phyloP scores from a whole-genome alignment of 2,888 invertebrate genomes.

The Ctena decussata region DNA sequence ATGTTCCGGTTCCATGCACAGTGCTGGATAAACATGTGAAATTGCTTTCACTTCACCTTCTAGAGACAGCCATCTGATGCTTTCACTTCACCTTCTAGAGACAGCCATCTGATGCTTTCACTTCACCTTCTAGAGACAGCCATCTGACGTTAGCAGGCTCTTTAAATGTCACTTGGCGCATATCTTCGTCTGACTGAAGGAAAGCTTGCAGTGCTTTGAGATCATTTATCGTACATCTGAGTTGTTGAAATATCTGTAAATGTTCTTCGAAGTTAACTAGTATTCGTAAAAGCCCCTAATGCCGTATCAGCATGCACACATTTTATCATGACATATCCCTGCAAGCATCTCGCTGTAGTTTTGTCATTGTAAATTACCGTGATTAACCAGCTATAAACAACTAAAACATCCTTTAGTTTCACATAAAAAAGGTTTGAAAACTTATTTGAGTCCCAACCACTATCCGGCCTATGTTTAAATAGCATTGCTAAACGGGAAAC shows the following conservation, averaged over 20 bases:
- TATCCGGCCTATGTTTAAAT: too few species aligned
- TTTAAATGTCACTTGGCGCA: slow-evolving; percentile 36
- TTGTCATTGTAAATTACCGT: too few species aligned
- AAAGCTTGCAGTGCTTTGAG: slow-evolving; percentile 19
- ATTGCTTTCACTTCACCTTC: slow-evolving; percentile 42
- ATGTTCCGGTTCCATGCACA: slow-evolving; percentile 15
- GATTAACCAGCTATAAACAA: too few species aligned
- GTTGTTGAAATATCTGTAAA: slow-evolving; percentile 44
- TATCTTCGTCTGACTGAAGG: slow-evolving; percentile 4
- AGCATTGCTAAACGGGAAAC: too few species aligned
- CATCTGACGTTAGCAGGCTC: slow-evolving; percentile 50
- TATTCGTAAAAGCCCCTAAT: slow-evolving; percentile 24
- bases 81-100: slow-evolving; percentile 36
- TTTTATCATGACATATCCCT: too few species aligned
- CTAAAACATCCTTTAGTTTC: too few species aligned
- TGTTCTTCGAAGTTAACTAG: slow-evolving; percentile 29
- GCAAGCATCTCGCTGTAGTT: too few species aligned
- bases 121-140: slow-evolving; percentile 37
- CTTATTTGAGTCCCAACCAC: too few species aligned
- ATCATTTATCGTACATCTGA: slow-evolving; percentile 46
- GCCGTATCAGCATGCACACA: too few species aligned
- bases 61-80: slow-evolving; percentile 43
- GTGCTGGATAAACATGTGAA: slow-evolving; percentile 34
- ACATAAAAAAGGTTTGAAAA: too few species aligned
- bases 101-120: slow-evolving; percentile 46